Evolutionary conservation across 35 echinoderm and acorn worm genomes (phyloP).

Genomic region (Ophiothrix spiculata): DNA sequence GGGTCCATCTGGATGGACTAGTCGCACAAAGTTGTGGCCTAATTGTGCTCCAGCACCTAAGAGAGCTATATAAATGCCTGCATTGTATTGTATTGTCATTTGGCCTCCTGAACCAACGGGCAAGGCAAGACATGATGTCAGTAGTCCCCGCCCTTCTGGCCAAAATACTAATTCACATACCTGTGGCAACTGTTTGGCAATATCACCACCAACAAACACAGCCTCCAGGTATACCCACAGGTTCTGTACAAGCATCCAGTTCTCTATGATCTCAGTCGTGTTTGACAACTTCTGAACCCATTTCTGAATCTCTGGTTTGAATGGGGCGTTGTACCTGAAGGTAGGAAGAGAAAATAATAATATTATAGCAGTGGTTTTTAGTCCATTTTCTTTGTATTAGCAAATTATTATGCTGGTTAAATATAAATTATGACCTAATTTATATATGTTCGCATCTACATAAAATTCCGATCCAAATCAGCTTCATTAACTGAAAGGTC

Average conservation of each 20-base stretch:
- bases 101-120: too few relatives aligned
- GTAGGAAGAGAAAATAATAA: background rate
- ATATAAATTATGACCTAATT: too few relatives aligned
- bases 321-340: constrained; percentile 94
- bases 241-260: constrained; percentile 98
- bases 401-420: too few relatives aligned
- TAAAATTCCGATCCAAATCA: background rate
- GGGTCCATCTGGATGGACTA: too few relatives aligned
- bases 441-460: too few relatives aligned
- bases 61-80: too few relatives aligned
- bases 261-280: constrained; percentile 99
- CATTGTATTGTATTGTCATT: too few relatives aligned
- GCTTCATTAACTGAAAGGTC: background rate
- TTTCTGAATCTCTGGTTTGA: constrained; percentile 98
- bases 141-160: too few relatives aligned
- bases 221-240: constrained; percentile 98
- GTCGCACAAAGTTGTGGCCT: too few relatives aligned
- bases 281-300: constrained; percentile 98
- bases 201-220: constrained; percentile 98
- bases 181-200: constrained; percentile 96
- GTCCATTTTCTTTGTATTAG: too few relatives aligned
- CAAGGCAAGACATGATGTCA: too few relatives aligned
- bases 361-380: background rate
- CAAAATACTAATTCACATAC: constrained; percentile 49
- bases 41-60: too few relatives aligned